Base-by-base conservation (phyloP, 2,888 invertebrate genomes). In the Rhamphomyia laevipes region DNA sequence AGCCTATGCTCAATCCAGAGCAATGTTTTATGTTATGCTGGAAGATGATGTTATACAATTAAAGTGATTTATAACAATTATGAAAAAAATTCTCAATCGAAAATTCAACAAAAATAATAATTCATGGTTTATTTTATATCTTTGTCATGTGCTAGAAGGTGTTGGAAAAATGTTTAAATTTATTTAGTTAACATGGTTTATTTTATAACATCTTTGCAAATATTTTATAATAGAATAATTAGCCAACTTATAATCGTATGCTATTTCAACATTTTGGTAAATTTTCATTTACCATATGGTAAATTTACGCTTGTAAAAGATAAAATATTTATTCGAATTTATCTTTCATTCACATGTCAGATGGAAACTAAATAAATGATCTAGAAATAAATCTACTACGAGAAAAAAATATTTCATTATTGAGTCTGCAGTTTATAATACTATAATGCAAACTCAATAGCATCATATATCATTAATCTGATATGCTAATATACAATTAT, bases 261-360 rank as follows among this genome's bases (percentile, higher is more conserved):
- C 73, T 94, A 2, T 94, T 94, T 64, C 90, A 92, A 69, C 94
- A 94, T 63, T 84, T 92, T 52, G 94, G 93, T 0, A 80, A 84
- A n/a, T 87, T 88, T 63, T 94, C 93, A 0, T 93, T n/a, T n/a
- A n/a, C n/a, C n/a, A n/a, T n/a, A n/a, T n/a, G n/a, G 93, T 50
- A 94, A 94, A 76, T 6, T 27, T 7, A 27, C 23, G 9, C 7
- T 7, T 9, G 7, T 7, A 2, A 27, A 27, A 27, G 23, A 27
- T 27, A 27, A 7, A 27, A 4, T 2, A 27, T 27, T 27, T 27
- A 27, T 2, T 7, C 5, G 23, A 27, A 7, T n/a, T n/a, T n/a
- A n/a, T n/a, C n/a, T n/a, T n/a, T n/a, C n/a, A n/a, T n/a, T n/a
- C n/a, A n/a, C n/a, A n/a, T n/a, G n/a, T n/a, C n/a, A n/a, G n/a